A percentile compares a stretch with the other conserved stretches of the same genome.
These are phyloP conservation scores for Odobenus rosmarus DNA, from an alignment of 2,113 vertebrate genomes.

Conservation along the genomic window DNA sequence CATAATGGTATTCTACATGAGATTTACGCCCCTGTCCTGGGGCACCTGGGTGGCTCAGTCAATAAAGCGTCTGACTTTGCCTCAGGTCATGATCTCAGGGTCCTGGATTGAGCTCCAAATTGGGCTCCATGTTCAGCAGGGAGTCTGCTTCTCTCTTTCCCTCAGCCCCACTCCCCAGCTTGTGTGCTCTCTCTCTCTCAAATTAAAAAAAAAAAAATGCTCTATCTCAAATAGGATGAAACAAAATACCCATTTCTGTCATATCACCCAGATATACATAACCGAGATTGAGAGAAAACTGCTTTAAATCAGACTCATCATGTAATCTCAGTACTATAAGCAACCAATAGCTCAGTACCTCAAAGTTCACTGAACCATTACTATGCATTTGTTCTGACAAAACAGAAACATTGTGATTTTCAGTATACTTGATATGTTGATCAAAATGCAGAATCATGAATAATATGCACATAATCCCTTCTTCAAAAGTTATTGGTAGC, in stretches of 20 bases:
- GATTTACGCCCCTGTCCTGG: background rate
- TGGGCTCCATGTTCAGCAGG: background rate
- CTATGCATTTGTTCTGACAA: constrained; percentile 38
- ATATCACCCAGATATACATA: constrained; percentile 11
- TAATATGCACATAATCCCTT: background rate
- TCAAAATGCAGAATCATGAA: constrained; percentile 48
- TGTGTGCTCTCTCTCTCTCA: background rate
- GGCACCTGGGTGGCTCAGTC: background rate
- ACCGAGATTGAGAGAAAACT: constrained; percentile 21
- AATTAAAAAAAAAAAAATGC: background rate
- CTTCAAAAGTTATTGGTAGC: constrained; percentile 29
- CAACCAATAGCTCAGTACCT: background rate
- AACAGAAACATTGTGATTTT: constrained; percentile 13
- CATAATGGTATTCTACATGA: background rate
- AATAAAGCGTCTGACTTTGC: background rate
- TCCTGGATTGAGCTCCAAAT: background rate
- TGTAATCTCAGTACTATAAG: background rate
- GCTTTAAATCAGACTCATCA: constrained; percentile 32
- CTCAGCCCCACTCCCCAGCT: background rate
- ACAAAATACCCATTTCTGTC: background rate
- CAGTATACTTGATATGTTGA: background rate
- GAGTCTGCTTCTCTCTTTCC: background rate
- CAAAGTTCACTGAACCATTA: background rate
- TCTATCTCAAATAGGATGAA: constrained; percentile 34
- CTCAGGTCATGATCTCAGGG: background rate